A percentile compares a stretch with the other conserved stretches of the same genome.
Evolutionary conservation across 2,888 invertebrate species (phyloP).

Genomic region (Dilophus febrilis): DNA sequence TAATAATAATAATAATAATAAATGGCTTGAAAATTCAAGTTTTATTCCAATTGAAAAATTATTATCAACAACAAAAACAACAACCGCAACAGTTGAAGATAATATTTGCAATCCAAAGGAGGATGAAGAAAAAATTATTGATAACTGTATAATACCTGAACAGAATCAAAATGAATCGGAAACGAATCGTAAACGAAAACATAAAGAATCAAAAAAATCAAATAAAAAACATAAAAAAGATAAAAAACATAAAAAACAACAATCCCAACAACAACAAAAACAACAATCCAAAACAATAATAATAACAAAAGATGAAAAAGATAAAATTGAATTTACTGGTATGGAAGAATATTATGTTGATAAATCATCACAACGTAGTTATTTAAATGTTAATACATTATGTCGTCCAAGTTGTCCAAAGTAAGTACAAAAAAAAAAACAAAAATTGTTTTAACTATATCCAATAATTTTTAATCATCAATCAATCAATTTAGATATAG

Average conservation of each 20-base stretch:
- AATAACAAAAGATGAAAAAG: neutral
- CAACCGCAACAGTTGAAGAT: too few relatives aligned
- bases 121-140: too few relatives aligned
- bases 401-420: conserved; percentile 45
- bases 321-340: conserved; percentile 20
- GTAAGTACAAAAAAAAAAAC: conserved; percentile 23
- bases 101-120: too few relatives aligned
- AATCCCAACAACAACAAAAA: too few relatives aligned
- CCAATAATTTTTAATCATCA: too few relatives aligned
- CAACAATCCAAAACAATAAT: neutral
- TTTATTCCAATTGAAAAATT: too few relatives aligned
- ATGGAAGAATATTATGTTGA: conserved; percentile 41
- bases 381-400: conserved; percentile 41
- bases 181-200: neutral
- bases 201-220: too few relatives aligned
- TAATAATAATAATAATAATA: too few relatives aligned
- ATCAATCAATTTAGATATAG: conserved; percentile 3
- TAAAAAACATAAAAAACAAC: neutral
- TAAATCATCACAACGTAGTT: conserved; percentile 36
- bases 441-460: neutral
- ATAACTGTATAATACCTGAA: too few relatives aligned
- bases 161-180: too few relatives aligned
- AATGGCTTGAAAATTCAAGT: conserved; percentile 3
- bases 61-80: too few relatives aligned
- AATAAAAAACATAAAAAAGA: conserved; percentile 3